A percentile compares a stretch with the other conserved stretches of the same genome.
Conservation (phyloP, 2,888 invertebrate genomes). For the Ariolimax columbianus region DNA sequence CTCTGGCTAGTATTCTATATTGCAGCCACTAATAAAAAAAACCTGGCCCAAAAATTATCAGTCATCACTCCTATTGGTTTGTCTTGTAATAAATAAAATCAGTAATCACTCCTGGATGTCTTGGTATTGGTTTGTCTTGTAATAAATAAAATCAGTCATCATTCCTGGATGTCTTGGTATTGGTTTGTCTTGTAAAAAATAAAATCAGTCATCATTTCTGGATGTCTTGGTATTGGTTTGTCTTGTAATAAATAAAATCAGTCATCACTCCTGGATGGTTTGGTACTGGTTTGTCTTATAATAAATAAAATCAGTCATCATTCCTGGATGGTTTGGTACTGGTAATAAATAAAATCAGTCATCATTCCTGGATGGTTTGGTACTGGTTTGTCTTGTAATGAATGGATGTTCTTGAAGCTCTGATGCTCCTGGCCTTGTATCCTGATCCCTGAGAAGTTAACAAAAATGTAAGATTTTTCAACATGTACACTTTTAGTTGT, state of each 20-base stretch:
- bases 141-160: too few species aligned
- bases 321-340: constrained; percentile 22
- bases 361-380: constrained; percentile 22
- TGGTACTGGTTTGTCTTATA: constrained; percentile 53
- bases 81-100: too few species aligned
- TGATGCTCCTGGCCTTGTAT: constrained; percentile 67
- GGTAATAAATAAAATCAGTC: not conserved
- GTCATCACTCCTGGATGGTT: constrained; percentile 10
- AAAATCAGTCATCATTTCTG: too few species aligned
- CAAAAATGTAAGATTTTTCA: not conserved
- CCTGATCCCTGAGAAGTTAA: constrained; percentile 47
- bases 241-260: not conserved
- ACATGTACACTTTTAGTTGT: not conserved
- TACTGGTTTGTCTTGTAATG: constrained; percentile 58
- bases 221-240: too few species aligned
- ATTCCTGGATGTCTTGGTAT: too few species aligned
- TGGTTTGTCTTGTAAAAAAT: too few species aligned
- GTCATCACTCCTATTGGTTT: too few species aligned
- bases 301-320: constrained; percentile 63
- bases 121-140: too few species aligned
- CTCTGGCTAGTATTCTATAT: too few species aligned
- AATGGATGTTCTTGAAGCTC: constrained; percentile 72
- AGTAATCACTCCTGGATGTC: too few species aligned
- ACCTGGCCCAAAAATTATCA: too few species aligned
- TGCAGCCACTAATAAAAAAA: too few species aligned